These are phyloP conservation scores for Synanthedon myopaeformis DNA, from an alignment of 2,888 invertebrate genomes.

Conservation along the genomic window DNA sequence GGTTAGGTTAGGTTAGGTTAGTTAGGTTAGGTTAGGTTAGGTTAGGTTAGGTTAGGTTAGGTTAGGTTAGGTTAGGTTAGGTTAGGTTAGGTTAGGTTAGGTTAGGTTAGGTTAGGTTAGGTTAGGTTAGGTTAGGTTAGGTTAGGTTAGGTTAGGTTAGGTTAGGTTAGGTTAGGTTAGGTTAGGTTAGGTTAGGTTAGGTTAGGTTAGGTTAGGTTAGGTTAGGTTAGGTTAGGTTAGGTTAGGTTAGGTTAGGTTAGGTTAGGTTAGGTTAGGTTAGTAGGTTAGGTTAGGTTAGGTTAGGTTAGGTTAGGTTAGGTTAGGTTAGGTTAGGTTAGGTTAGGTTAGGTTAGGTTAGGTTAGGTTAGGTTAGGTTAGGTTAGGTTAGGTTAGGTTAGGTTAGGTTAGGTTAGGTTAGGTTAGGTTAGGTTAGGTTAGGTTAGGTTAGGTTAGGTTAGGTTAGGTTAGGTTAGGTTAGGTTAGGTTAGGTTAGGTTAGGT, in stretches of 20 bases:
- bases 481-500: constrained; percentile 1
- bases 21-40: constrained; percentile 10
- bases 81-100: constrained; percentile 6
- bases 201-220: constrained; percentile 9
- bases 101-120: constrained; percentile 9
- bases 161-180: constrained; percentile 9
- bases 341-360: constrained; percentile 3
- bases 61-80: constrained; percentile 10
- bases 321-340: constrained; percentile 5
- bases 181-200: constrained; percentile 10
- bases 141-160: constrained; percentile 9
- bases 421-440: constrained; percentile 3
- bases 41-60: constrained; percentile 10
- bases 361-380: constrained; percentile 4
- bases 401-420: constrained; percentile 6
- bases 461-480: constrained; percentile 6
- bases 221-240: constrained; percentile 6
- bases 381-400: constrained; percentile 5
- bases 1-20: constrained; percentile 12
- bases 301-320: constrained; percentile 8
- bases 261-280: constrained; percentile 11
- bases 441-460: constrained; percentile 4
- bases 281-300: too few relatives aligned
- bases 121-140: constrained; percentile 9
- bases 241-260: constrained; percentile 11